Conservation (phyloP, 2,113 vertebrate genomes). For the Ornithorhynchus anatinus region DNA sequence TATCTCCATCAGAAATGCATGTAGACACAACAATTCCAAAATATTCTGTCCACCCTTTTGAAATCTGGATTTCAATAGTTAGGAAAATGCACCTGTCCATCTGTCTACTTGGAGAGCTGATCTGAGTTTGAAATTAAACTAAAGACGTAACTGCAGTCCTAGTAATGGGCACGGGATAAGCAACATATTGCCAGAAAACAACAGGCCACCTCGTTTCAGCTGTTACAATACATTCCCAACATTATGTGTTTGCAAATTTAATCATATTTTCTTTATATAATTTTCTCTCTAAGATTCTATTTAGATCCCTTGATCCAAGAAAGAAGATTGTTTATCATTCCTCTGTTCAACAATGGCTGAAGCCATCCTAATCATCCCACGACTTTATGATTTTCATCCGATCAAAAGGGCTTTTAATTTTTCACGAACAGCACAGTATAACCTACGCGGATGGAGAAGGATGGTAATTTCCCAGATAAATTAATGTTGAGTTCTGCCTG, state of each 20-base stretch:
- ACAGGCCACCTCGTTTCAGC: slow-evolving; percentile 18
- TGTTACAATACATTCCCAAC: slow-evolving; percentile 12
- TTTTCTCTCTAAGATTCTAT: slow-evolving; percentile 42
- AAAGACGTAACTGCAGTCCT: background rate
- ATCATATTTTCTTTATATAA: slow-evolving; percentile 45
- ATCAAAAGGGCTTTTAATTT: slow-evolving; percentile 66
- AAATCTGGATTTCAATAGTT: slow-evolving; percentile 14
- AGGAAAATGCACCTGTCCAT: background rate
- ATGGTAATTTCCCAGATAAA: slow-evolving; percentile 58
- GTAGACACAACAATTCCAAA: background rate
- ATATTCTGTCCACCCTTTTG: background rate
- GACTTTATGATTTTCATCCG: slow-evolving; percentile 42
- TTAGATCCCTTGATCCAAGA: background rate
- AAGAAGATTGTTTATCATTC: slow-evolving; percentile 28
- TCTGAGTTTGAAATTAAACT: background rate
- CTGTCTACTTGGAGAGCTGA: background rate
- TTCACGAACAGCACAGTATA: slow-evolving; percentile 69
- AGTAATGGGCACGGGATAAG: slow-evolving; percentile 41
- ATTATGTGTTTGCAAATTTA: slow-evolving; percentile 50
- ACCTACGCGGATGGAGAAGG: slow-evolving; percentile 66
- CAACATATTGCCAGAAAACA: slow-evolving; percentile 34
- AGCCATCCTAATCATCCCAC: slow-evolving; percentile 41
- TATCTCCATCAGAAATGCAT: background rate
- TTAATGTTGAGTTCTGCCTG: slow-evolving; percentile 36
- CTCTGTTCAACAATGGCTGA: slow-evolving; percentile 2